Evolutionary conservation across 2,888 invertebrate species (phyloP).

Genomic region (Plagodis pulveraria): DNA sequence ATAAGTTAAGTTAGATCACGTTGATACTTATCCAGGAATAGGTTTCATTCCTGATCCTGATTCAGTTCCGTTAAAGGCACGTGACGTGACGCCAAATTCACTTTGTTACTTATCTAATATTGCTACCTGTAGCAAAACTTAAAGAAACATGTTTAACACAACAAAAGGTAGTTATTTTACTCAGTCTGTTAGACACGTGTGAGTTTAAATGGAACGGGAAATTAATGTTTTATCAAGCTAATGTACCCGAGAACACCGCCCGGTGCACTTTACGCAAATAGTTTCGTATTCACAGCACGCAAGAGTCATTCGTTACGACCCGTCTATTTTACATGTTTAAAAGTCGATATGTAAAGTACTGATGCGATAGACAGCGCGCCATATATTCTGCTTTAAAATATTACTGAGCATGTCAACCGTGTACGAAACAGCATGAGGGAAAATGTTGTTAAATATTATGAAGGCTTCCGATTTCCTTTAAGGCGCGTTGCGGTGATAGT

Average conservation of each 20-base stretch:
- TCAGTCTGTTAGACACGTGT: slow-evolving; percentile 26
- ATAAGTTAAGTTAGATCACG: slow-evolving; percentile 47
- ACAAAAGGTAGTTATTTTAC: background rate
- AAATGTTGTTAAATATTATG: slow-evolving; percentile 34
- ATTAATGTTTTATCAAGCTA: slow-evolving; percentile 50
- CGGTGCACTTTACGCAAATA: slow-evolving; percentile 37
- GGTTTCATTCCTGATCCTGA: slow-evolving; percentile 57
- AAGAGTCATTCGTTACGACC: slow-evolving; percentile 53
- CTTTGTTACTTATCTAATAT: slow-evolving; percentile 67
- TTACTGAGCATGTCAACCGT: slow-evolving; percentile 29
- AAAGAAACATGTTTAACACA: slow-evolving; percentile 32
- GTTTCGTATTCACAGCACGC: slow-evolving; percentile 58
- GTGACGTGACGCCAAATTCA: slow-evolving; percentile 66
- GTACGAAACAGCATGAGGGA: slow-evolving; percentile 25
- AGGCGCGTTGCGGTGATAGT: slow-evolving; percentile 26
- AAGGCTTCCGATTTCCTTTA: slow-evolving; percentile 36
- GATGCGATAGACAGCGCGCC: slow-evolving; percentile 29
- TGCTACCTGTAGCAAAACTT: slow-evolving; percentile 36
- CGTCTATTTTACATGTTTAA: slow-evolving; percentile 52
- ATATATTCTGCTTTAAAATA: slow-evolving; percentile 36
- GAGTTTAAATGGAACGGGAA: slow-evolving; percentile 43
- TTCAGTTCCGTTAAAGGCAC: slow-evolving; percentile 64
- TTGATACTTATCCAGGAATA: slow-evolving; percentile 54
- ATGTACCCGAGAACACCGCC: slow-evolving; percentile 37
- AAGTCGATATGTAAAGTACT: slow-evolving; percentile 43